Evolutionary conservation across 2,888 invertebrate species (phyloP), one percentile per base, ranked within the genome.

Genomic region (Ariolimax columbianus): DNA sequence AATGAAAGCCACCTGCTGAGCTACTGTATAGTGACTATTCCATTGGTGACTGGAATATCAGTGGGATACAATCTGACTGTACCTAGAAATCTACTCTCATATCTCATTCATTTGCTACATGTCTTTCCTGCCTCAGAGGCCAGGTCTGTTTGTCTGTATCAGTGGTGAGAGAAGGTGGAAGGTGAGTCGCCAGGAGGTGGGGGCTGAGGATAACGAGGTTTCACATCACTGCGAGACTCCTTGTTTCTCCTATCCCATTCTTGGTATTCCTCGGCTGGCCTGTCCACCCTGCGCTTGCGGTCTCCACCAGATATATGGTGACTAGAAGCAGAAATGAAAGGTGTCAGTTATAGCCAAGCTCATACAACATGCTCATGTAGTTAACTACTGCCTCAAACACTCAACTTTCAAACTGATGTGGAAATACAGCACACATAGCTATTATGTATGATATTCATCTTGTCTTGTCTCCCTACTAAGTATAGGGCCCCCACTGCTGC

Each of bases 211-310:
- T 81, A 81, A 51, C 81, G 85, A 59, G 72, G 85, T 87, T 77
- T 88, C 73, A 36, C 73, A 63, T 82, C 86, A 55, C 91, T 78
- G 30, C 91, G 88, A 80, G 90, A 91, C 59, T 92, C 92, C 87
- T 92, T 92, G 77, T 88, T 86, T 43, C 83, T 51, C 33, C 87
- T 78, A 1, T 85, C 83, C 86, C 86, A 87, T 40, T 87, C 87
- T 38, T 68, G 51, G 55, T 83, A 83, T 33, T 81, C 83, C 23
- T 87, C 87, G 38, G 40, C 80, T 70, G 59, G 78, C 59, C 84
- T 66, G 36, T 84, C 84, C 72, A 40, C 43, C 4, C 81, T 36
- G 19, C 83, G 77, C 63, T 87, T 87, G 19, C 85, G 68, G 36
- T 82, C 83, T 51, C 83, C 86, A n/a, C 70, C 36, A 17, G 68